A percentile compares a stretch with the other conserved stretches of the same genome.
These are phyloP conservation scores for Heliconius eleuchia DNA, from an alignment of 1,140 invertebrate genomes.

Conservation along the genomic window DNA sequence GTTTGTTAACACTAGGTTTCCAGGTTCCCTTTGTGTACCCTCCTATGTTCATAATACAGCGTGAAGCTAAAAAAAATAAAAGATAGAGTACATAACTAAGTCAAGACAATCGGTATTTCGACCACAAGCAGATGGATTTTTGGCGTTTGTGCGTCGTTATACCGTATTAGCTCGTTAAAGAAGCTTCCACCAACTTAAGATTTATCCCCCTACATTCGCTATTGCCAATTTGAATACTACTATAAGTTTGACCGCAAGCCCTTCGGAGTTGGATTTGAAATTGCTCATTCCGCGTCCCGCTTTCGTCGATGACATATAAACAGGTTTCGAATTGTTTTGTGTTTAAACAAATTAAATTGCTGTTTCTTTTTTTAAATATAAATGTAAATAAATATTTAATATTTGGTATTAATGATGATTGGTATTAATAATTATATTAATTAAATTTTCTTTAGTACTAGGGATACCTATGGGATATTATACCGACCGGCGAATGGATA, in stretches of 20 bases:
- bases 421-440: too few relatives aligned
- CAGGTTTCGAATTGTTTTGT: conserved; percentile 25
- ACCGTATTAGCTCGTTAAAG: neutral
- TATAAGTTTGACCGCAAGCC: conserved; percentile 35
- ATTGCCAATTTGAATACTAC: conserved; percentile 55
- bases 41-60: too few relatives aligned
- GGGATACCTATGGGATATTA: too few relatives aligned
- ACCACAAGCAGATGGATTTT: neutral
- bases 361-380: neutral
- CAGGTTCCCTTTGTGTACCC: too few relatives aligned
- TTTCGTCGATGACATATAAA: conserved; percentile 28
- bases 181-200: conserved; percentile 34
- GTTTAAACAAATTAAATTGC: neutral
- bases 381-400: too few relatives aligned
- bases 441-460: too few relatives aligned
- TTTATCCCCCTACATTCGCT: conserved; percentile 46
- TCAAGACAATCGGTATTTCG: neutral
- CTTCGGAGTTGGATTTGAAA: conserved; percentile 34
- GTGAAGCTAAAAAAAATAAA: too few relatives aligned
- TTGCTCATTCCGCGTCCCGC: conserved; percentile 27
- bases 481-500: too few relatives aligned
- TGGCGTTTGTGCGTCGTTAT: neutral
- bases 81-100: too few relatives aligned
- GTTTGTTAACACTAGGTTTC: too few relatives aligned
- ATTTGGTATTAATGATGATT: too few relatives aligned